phyloP scores from a whole-genome alignment of 92 coral and sea anemone genomes.

The Bergia puertoricense region DNA sequence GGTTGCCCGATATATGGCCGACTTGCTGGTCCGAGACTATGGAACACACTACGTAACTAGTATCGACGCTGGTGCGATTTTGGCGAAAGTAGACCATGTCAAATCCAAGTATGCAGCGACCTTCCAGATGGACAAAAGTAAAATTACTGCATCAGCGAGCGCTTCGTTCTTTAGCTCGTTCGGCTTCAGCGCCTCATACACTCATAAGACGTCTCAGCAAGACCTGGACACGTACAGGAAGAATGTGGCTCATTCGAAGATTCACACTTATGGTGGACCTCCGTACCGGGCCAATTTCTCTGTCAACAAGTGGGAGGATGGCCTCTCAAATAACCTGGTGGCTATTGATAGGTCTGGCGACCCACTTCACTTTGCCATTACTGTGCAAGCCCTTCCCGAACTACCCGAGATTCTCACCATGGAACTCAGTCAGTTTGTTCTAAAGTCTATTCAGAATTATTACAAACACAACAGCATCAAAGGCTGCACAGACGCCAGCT shows the following conservation, averaged over 20 bases:
- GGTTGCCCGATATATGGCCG: constrained; percentile 78
- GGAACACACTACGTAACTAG: constrained; percentile 93
- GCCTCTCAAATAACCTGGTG: constrained; percentile 66
- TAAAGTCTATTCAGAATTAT: constrained; percentile 65
- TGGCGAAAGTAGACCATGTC: constrained; percentile 83
- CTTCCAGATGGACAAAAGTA: constrained; percentile 56
- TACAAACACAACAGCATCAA: constrained; percentile 83
- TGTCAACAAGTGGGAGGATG: constrained; percentile 82
- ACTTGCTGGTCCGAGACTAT: constrained; percentile 84
- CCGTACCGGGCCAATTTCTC: constrained; percentile 77
- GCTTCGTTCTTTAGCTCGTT: constrained; percentile 82
- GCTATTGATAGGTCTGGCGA: constrained; percentile 85
- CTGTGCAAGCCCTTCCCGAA: constrained; percentile 77
- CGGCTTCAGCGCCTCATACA: constrained; percentile 59
- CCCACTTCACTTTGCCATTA: constrained; percentile 77
- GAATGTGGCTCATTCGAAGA: constrained; percentile 64
- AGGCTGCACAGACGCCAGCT: constrained; percentile 82
- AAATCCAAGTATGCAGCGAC: constrained; percentile 53
- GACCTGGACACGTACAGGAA: constrained; percentile 65
- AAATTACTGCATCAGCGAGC: constrained; percentile 84
- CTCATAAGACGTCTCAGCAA: constrained; percentile 53
- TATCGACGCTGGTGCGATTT: constrained; percentile 85
- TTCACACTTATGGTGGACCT: constrained; percentile 84
- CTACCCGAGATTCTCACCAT: constrained; percentile 65
- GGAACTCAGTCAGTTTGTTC: constrained; percentile 62